phyloP scores from a whole-genome alignment of 2,888 invertebrate species.

The Papilio protenor region DNA sequence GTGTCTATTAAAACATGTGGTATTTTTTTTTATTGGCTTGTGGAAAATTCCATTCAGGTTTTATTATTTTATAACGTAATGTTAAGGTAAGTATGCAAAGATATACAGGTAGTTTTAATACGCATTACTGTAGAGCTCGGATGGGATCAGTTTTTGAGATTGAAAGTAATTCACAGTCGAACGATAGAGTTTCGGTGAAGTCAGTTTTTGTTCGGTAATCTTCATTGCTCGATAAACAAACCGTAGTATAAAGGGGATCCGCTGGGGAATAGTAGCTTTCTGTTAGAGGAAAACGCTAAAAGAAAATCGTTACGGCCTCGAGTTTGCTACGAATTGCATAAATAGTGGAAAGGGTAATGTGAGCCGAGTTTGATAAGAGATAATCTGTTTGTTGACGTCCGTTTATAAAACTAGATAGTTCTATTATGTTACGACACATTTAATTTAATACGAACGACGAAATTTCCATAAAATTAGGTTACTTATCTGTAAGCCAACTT shows the following conservation, averaged over 20 bases:
- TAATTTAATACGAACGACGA: too few relatives aligned
- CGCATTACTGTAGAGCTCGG: background rate
- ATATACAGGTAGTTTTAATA: slow-evolving; percentile 4
- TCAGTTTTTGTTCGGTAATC: slow-evolving; percentile 60
- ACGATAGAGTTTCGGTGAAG: slow-evolving; percentile 55
- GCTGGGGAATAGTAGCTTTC: slow-evolving; percentile 59
- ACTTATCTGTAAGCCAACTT: too few relatives aligned
- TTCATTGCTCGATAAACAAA: slow-evolving; percentile 66
- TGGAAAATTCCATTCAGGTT: background rate
- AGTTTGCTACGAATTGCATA: slow-evolving; percentile 52
- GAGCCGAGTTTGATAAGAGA: slow-evolving; percentile 54
- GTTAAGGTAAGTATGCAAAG: background rate
- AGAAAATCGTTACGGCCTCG: slow-evolving; percentile 56
- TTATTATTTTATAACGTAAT: background rate
- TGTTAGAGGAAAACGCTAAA: slow-evolving; percentile 61
- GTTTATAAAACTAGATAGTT: slow-evolving; percentile 8
- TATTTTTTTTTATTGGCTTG: background rate
- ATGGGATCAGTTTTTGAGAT: slow-evolving; percentile 60
- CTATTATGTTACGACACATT: background rate
- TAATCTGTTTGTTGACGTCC: slow-evolving; percentile 54
- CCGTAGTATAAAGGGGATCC: slow-evolving; percentile 62
- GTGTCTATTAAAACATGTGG: background rate
- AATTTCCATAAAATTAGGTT: too few relatives aligned
- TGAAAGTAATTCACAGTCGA: slow-evolving; percentile 57
- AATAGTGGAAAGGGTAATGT: slow-evolving; percentile 47